Evolutionary conservation across 1,140 invertebrate species (phyloP).

Genomic region (Camponotus vicinus): DNA sequence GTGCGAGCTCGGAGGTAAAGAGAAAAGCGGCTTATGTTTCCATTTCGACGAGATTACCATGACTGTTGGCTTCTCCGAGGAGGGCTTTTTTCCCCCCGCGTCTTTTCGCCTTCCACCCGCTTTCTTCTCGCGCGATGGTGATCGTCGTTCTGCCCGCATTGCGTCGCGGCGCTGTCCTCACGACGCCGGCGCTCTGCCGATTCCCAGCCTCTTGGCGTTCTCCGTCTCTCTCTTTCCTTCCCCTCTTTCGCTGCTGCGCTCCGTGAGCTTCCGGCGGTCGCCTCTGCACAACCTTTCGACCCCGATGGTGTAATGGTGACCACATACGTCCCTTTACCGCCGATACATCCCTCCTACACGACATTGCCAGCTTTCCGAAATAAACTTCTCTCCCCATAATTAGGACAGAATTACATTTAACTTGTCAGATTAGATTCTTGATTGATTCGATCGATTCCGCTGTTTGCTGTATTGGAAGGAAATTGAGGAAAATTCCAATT

Average conservation of each 20-base stretch:
- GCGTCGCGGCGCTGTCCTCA: conserved; percentile 62
- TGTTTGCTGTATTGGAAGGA: background rate
- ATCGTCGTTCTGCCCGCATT: conserved; percentile 66
- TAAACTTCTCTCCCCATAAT: conserved; percentile 3
- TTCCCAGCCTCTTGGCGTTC: conserved; percentile 4
- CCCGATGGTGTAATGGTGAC: background rate
- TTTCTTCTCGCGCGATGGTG: conserved; percentile 13
- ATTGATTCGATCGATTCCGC: conserved; percentile 29
- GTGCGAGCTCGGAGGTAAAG: background rate
- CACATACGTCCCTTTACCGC: background rate
- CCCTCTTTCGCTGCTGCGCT: background rate
- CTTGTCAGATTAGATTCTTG: background rate
- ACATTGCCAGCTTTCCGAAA: conserved; percentile 8
- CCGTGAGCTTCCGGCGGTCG: background rate
- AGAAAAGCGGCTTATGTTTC: conserved; percentile 33
- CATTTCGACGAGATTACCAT: conserved; percentile 28
- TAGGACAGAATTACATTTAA: conserved; percentile 14
- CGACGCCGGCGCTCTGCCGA: conserved; percentile 70
- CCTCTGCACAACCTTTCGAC: conserved; percentile 24
- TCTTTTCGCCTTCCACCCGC: conserved; percentile 32
- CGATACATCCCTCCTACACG: background rate
- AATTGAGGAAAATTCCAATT: background rate
- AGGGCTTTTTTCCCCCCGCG: background rate
- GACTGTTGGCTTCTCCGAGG: conserved; percentile 13
- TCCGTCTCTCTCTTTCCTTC: background rate